Percentiles rank a stretch among this genome's conserved stretches.
These are phyloP conservation scores for Selenia dentaria DNA, from an alignment of 2,888 invertebrate species.

Conservation along the genomic window DNA sequence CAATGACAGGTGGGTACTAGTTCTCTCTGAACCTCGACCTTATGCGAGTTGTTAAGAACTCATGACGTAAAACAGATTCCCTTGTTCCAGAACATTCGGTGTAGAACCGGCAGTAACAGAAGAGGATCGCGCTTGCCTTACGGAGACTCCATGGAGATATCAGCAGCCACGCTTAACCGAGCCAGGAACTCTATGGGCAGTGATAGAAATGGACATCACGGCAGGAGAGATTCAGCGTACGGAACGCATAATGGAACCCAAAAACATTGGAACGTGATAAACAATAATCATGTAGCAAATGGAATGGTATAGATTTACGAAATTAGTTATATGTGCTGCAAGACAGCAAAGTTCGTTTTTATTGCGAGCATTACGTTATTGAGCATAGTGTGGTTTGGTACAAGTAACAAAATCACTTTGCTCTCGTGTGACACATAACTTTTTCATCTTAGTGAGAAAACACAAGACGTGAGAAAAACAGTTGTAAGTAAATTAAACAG, in stretches of 20 bases:
- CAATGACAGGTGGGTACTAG: too few relatives aligned
- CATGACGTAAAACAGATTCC: constrained; percentile 15
- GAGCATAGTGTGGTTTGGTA: not conserved
- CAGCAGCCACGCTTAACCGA: constrained; percentile 71
- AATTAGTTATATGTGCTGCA: too few relatives aligned
- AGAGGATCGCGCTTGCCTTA: constrained; percentile 72
- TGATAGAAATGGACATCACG: constrained; percentile 45
- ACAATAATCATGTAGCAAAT: constrained; percentile 64
- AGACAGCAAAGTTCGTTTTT: too few relatives aligned
- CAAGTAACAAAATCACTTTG: too few relatives aligned
- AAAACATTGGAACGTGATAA: constrained; percentile 68
- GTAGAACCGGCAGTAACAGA: constrained; percentile 57
- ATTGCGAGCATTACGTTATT: not conserved
- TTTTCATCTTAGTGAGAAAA: too few relatives aligned
- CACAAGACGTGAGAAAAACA: too few relatives aligned
- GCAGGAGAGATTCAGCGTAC: constrained; percentile 57
- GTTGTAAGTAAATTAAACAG: too few relatives aligned
- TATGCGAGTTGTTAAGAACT: constrained; percentile 1
- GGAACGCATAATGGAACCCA: constrained; percentile 59
- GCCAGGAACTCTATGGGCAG: constrained; percentile 62
- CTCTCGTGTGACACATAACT: too few relatives aligned
- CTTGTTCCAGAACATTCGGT: constrained; percentile 59
- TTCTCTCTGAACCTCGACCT: too few relatives aligned
- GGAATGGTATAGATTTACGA: constrained; percentile 15
- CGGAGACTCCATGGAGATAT: constrained; percentile 80